A percentile compares a stretch with the other conserved stretches of the same genome.
Evolutionary conservation across 2,888 invertebrate species (phyloP).

Genomic region (Apomyelois bistriatella): DNA sequence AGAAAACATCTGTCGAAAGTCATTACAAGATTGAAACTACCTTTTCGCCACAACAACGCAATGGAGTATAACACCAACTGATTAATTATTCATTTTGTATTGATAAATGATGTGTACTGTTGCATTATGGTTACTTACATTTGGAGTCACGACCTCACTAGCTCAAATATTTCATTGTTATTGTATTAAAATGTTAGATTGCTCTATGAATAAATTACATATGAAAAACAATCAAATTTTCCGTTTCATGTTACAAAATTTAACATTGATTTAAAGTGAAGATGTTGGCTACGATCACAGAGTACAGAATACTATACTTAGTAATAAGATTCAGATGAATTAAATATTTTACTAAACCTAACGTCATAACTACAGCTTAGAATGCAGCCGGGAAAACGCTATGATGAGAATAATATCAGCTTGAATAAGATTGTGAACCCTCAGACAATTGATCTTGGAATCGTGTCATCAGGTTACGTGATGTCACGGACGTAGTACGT

Average conservation of each 20-base stretch:
- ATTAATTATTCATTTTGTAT: constrained; percentile 29
- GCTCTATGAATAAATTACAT: too few relatives aligned
- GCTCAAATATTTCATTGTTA: constrained; percentile 17
- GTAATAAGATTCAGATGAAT: too few relatives aligned
- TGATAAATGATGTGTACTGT: constrained; percentile 29
- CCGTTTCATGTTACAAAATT: too few relatives aligned
- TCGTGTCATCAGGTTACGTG: not conserved
- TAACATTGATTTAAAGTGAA: too few relatives aligned
- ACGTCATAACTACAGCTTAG: too few relatives aligned
- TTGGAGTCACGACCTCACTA: constrained; percentile 5
- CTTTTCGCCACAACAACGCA: constrained; percentile 9
- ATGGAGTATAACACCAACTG: constrained; percentile 32
- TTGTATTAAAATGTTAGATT: not conserved
- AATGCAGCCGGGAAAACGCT: too few relatives aligned
- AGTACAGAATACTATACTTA: too few relatives aligned
- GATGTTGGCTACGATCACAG: too few relatives aligned
- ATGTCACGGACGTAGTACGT: constrained; percentile 7
- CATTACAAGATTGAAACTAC: not conserved
- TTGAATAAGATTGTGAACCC: too few relatives aligned
- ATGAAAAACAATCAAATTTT: too few relatives aligned
- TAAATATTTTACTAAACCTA: too few relatives aligned
- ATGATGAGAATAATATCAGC: too few relatives aligned
- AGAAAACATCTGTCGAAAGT: not conserved
- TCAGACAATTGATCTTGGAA: not conserved
- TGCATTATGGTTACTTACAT: constrained; percentile 15